Evolutionary conservation across 2,797 vertebrate genomes (phyloP).

Genomic region (Zenarchopterus dispar): DNA sequence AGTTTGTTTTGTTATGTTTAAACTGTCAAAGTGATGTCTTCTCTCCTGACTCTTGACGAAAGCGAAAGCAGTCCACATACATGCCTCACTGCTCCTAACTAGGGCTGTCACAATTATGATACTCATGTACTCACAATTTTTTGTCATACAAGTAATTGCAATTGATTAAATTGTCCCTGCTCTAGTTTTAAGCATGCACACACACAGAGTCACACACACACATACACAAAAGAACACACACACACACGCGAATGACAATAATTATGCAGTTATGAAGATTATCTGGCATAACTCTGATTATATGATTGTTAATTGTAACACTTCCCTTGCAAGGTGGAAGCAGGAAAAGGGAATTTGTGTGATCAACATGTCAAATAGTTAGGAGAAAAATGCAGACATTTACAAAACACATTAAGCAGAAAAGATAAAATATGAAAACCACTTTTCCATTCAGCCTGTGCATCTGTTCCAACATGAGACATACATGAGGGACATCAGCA

Average conservation of each 20-base stretch:
- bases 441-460: background rate
- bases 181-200: no score
- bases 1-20: slow-evolving; percentile 1
- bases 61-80: slow-evolving; percentile 5
- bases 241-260: slow-evolving; percentile 11
- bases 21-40: slow-evolving; percentile 5
- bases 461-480: slow-evolving; percentile 39
- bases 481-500: slow-evolving; percentile 22
- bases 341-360: no score
- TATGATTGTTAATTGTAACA: no score
- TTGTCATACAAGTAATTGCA: no score
- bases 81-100: slow-evolving; percentile 1
- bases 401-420: slow-evolving; percentile 1
- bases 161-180: no score
- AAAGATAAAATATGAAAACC: background rate
- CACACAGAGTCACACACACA: no score
- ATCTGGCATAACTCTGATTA: no score
- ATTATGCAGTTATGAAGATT: background rate
- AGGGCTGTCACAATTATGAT: background rate
- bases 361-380: no score
- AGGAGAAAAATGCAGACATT: background rate
- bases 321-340: no score
- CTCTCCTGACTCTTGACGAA: slow-evolving; percentile 6
- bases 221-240: no score
- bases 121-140: no score